Evolutionary conservation across 2,797 vertebrate species (phyloP).

Genomic region (Eurystomus glaucurus): DNA sequence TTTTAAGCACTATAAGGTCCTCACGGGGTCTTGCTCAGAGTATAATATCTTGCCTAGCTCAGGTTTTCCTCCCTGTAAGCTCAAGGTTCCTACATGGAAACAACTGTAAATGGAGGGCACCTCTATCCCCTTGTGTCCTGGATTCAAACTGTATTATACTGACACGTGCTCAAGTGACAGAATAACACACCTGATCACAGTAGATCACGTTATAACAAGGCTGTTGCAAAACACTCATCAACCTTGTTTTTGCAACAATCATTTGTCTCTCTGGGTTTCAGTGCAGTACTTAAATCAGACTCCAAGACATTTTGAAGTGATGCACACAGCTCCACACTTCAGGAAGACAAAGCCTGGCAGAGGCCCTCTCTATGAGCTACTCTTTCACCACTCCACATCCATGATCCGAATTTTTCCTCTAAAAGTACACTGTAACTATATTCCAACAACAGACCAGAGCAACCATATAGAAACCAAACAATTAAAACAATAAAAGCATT

Average conservation of each 20-base stretch:
- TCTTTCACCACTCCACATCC: background rate
- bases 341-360: background rate
- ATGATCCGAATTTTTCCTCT: background rate
- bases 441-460: background rate
- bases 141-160: conserved; percentile 64
- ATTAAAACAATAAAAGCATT: background rate
- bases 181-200: conserved; percentile 24
- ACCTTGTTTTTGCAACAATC: background rate
- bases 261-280: conserved; percentile 27
- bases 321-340: background rate
- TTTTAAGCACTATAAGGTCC: conserved; percentile 30
- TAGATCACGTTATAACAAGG: conserved; percentile 44
- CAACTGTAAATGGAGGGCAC: conserved; percentile 54
- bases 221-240: conserved; percentile 38
- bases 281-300: background rate
- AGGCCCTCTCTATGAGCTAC: background rate
- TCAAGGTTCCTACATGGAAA: conserved; percentile 58
- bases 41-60: background rate
- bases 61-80: conserved; percentile 26
- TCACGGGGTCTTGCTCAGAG: background rate
- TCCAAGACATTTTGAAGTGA: background rate
- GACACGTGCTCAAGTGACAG: conserved; percentile 62
- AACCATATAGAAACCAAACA: background rate
- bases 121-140: conserved; percentile 19
- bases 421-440: background rate